These are phyloP conservation scores for Melanerpes formicivorus DNA, from an alignment of 2,113 vertebrate species.

Conservation along the genomic window DNA sequence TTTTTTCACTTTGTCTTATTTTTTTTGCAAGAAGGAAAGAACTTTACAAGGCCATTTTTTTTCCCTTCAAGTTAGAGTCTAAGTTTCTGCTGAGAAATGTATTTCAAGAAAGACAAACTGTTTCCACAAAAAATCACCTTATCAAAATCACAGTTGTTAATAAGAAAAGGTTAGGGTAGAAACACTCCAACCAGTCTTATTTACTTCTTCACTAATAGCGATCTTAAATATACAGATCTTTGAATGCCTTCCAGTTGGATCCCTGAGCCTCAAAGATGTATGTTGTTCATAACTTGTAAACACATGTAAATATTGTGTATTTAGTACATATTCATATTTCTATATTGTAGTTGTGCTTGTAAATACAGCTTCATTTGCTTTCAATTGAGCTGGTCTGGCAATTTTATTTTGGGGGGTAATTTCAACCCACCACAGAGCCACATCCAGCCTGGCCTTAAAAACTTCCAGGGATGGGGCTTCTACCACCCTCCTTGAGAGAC, in stretches of 20 bases:
- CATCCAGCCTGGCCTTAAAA: too few species aligned
- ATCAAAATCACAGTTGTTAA: background rate
- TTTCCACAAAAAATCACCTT: background rate
- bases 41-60: background rate
- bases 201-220: background rate
- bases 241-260: background rate
- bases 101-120: background rate
- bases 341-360: too few species aligned
- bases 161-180: background rate
- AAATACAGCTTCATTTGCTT: too few species aligned
- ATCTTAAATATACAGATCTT: background rate
- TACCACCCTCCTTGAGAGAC: background rate
- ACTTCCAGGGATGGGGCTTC: too few species aligned
- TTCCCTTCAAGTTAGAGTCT: background rate
- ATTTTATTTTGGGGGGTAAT: too few species aligned
- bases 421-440: too few species aligned
- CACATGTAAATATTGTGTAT: too few species aligned
- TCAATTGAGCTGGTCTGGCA: too few species aligned
- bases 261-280: background rate
- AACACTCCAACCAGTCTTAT: background rate
- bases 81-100: background rate
- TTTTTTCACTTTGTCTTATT: background rate
- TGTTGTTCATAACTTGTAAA: too few species aligned
- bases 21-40: background rate
- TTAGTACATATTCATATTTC: too few species aligned